A percentile compares a stretch with the other conserved stretches of the same genome.
Evolutionary conservation across 2,797 vertebrate genomes (phyloP).

Genomic region (Liasis olivaceus): DNA sequence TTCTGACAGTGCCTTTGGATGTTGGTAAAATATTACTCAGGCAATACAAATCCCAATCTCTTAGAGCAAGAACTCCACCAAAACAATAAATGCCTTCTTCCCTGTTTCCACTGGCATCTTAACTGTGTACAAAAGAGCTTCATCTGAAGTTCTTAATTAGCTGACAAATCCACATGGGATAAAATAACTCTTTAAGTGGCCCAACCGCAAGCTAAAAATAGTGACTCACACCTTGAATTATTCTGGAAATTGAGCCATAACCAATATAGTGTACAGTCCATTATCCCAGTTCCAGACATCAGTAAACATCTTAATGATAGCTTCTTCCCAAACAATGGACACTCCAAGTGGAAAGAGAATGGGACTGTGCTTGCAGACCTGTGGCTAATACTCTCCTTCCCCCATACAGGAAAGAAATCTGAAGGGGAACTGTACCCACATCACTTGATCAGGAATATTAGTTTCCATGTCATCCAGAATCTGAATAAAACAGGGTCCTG

Average conservation of each 20-base stretch:
- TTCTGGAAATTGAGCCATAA: not conserved
- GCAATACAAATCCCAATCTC: too few relatives aligned
- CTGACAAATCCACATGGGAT: too few relatives aligned
- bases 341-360: not conserved
- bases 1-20: too few relatives aligned
- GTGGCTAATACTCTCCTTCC: not conserved
- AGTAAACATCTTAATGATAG: not conserved
- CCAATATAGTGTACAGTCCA: not conserved
- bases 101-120: too few relatives aligned
- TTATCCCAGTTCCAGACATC: not conserved
- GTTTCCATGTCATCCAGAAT: not conserved
- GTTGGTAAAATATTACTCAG: too few relatives aligned
- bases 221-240: too few relatives aligned
- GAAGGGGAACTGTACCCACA: not conserved
- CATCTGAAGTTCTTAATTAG: too few relatives aligned
- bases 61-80: too few relatives aligned
- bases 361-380: not conserved
- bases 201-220: too few relatives aligned
- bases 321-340: not conserved
- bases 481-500: not conserved
- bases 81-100: too few relatives aligned
- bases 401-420: not conserved
- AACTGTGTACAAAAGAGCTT: too few relatives aligned
- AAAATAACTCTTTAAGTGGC: too few relatives aligned
- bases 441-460: not conserved